Base-by-base conservation (phyloP, 2,888 invertebrate genomes). In the Sphinx pinastri region DNA sequence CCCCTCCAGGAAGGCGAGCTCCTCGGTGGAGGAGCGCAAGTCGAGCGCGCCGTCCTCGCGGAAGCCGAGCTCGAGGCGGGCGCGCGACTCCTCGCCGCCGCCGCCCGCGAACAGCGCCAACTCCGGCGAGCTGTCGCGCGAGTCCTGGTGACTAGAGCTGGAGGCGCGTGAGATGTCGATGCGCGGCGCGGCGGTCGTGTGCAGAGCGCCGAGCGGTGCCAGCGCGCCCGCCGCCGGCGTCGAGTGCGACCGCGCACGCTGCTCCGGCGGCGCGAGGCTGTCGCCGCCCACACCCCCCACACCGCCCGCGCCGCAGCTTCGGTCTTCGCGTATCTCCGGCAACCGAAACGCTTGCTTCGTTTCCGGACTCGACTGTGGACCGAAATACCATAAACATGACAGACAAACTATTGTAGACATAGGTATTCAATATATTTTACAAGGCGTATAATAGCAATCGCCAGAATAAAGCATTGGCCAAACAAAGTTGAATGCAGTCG, bases 111-210 rank as follows among this genome's bases (percentile, higher is more conserved):
- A 96, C 77, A 97, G 95, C 76, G 98, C 98, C 84, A 97, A 95
- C 86, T 98, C 98, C 0, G 98, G 98, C 67, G 97, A 97, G 82
- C 97, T 97, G 82, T 97, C 97, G 67, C 97, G 95, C 80, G 97
- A 97, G 84, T 98, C 97, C 85, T 98, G 97, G 81, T 98, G 97
- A 54, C 97, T 97, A 71, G 98, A 97, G 87, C 97, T 97, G 84
- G 97, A 97, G 7, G 98, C 98, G 77, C 98, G 95, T 77, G 98
- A 98, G 86, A 98, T 97, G 92, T 98, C 98, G 80, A 98, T 98
- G 81, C 98, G 95, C 31, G 98, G 98, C 68, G 98, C 96, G 76
- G 95, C 95, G 25, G 97, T 96, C 63, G 97, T 96, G 78, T 95
- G 94, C 71, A 89, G 83, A 70, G 82, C 81, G 70, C 84, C 80